Evolutionary conservation across 1,140 invertebrate genomes (phyloP).

Genomic region (Leucophenga varia): DNA sequence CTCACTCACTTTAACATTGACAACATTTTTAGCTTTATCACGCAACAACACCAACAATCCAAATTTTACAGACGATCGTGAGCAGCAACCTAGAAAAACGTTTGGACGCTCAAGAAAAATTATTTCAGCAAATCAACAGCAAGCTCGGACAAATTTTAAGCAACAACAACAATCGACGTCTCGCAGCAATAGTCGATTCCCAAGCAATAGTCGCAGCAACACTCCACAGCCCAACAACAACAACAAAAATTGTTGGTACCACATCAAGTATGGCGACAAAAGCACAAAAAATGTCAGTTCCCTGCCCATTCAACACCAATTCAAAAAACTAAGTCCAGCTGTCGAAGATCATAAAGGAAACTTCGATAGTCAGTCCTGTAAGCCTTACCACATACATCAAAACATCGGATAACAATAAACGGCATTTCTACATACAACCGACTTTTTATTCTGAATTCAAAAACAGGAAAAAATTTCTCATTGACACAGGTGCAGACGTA

Average conservation of each 20-base stretch:
- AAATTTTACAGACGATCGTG: not conserved
- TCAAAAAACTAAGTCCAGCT: not conserved
- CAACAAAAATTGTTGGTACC: not conserved
- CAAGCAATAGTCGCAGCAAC: not conserved
- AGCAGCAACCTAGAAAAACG: not conserved
- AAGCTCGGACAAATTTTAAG: not conserved
- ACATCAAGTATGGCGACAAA: not conserved
- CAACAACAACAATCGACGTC: not conserved
- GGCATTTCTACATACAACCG: not conserved
- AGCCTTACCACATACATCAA: too few relatives aligned
- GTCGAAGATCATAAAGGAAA: too few relatives aligned
- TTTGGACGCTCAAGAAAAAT: not conserved
- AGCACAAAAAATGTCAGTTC: not conserved
- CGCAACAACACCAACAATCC: not conserved
- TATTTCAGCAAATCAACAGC: not conserved
- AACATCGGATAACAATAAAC: too few relatives aligned
- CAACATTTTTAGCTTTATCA: not conserved
- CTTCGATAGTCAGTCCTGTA: too few relatives aligned
- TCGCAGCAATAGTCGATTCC: not conserved
- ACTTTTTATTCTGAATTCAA: not conserved
- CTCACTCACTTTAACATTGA: too few relatives aligned
- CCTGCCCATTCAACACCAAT: not conserved
- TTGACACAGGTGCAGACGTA: conserved; percentile 21
- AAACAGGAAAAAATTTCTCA: not conserved
- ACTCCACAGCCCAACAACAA: not conserved